Evolutionary conservation across 2,888 invertebrate genomes (phyloP), one percentile per base, ranked within the genome.

Genomic region (Ischnus inquisitorius): DNA sequence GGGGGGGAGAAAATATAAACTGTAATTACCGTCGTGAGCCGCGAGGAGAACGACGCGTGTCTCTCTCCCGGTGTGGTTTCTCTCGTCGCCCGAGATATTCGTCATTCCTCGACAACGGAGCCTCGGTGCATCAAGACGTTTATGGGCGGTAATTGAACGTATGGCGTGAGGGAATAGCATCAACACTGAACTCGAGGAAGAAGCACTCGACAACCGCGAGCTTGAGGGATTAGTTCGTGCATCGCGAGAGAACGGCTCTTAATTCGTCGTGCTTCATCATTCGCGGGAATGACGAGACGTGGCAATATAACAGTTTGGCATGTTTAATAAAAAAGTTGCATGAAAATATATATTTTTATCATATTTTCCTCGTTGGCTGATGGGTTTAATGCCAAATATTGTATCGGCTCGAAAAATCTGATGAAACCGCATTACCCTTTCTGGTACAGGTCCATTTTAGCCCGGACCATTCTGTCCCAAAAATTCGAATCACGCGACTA

Each of bases 111-210:
- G 25, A 79, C 34, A 34, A 19, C 43, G 39, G 51, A 54, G 48
- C 19, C 8, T 14, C 28, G 51, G 12, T 12, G 39, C 41, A 62
- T 41, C 72, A 28, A 72, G 75, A 81, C 74, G 62, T 82, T 82
- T 79, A 68, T 62, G 74, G 60, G n/a, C 25, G 68, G 79, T 79
- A 79, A 75, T 82, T 75, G 54, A 82, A 82, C 22, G 82, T 64
- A 54, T 46, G 51, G 54, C 67, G 64, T 68, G 69, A 76, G 64
- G 22, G 25, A 75, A 19, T 43, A 34, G 51, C 19, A 39, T 51
- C 68, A 46, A 19, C 28, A 25, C 39, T 16, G 19, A 57, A 72
- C 71, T 46, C 60, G 28, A 77, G 72, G 54, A 67, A 68, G 48
- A 64, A 48, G 62, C 43, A 54, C 34, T 60, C 60, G 14, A 51